Conservation (phyloP, 2,888 invertebrate genomes). For the Athetis lepigone region DNA sequence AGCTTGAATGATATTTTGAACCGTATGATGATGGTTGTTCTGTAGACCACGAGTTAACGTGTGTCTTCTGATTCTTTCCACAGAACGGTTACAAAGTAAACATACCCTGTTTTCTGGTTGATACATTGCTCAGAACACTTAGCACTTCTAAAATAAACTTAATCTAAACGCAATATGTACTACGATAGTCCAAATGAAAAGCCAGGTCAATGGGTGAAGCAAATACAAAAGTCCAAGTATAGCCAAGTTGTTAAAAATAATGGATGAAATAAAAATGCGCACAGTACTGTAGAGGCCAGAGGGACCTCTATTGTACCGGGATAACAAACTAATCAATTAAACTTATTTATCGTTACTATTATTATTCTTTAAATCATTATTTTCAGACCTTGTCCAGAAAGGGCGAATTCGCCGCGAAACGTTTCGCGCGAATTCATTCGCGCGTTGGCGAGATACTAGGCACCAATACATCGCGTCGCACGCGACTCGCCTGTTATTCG, state of each 20-base stretch:
- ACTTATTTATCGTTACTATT: too few species aligned
- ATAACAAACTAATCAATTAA: too few species aligned
- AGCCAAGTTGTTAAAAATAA: constrained; percentile 3
- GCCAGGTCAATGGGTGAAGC: constrained; percentile 5
- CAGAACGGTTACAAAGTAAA: constrained; percentile 5
- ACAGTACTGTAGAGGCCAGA: too few species aligned
- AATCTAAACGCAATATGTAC: constrained; percentile 4
- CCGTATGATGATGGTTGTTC: constrained; percentile 7
- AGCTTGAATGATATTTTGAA: constrained; percentile 5
- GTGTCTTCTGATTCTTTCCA: constrained; percentile 6
- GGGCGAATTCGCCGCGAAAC: too few species aligned
- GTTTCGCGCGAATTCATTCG: too few species aligned
- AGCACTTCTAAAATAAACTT: constrained; percentile 3
- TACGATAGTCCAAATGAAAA: constrained; percentile 7
- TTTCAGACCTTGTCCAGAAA: too few species aligned
- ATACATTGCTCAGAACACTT: constrained; percentile 7
- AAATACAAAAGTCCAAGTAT: constrained; percentile 5
- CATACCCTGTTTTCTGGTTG: constrained; percentile 1
- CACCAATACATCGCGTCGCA: background rate
- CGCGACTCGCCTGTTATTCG: too few species aligned
- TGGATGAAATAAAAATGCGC: constrained; percentile 5
- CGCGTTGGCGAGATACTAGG: too few species aligned
- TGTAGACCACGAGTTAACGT: background rate
- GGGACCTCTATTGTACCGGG: too few species aligned
- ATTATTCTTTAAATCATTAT: too few species aligned